Percentiles rank a stretch among this genome's conserved stretches.
These are phyloP conservation scores for Cordilura impudica DNA, from an alignment of 2,888 invertebrate species.

Conservation along the genomic window DNA sequence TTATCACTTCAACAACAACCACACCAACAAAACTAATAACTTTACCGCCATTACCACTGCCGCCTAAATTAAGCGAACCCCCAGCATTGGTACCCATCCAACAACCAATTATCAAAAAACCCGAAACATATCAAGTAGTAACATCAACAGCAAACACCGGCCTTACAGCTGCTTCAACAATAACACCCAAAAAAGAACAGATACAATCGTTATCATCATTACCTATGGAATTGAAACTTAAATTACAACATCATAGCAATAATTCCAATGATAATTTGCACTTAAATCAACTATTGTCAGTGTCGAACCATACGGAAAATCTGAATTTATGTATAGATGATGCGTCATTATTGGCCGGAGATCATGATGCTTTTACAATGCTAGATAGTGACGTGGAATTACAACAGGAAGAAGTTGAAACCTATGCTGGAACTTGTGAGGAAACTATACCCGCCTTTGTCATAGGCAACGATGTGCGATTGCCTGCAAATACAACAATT, in stretches of 20 bases:
- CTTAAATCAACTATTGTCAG: slow-evolving; percentile 37
- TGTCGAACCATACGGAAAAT: slow-evolving; percentile 43
- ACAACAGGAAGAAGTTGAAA: slow-evolving; percentile 64
- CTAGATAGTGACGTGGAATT: slow-evolving; percentile 63
- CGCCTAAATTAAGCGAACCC: slow-evolving; percentile 65
- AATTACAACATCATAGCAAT: slow-evolving; percentile 16
- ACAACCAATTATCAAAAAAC: slow-evolving; percentile 33
- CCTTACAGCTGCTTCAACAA: slow-evolving; percentile 3
- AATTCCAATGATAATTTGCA: slow-evolving; percentile 40
- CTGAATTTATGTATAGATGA: slow-evolving; percentile 49
- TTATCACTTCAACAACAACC: background rate
- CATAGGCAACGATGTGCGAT: slow-evolving; percentile 56
- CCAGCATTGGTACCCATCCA: slow-evolving; percentile 71
- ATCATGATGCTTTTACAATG: slow-evolving; percentile 60
- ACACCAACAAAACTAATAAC: slow-evolving; percentile 23
- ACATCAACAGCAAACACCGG: background rate
- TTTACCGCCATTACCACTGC: background rate
- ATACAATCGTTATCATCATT: background rate
- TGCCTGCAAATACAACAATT: slow-evolving; percentile 34
- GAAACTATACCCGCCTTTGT: slow-evolving; percentile 61
- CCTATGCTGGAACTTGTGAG: slow-evolving; percentile 55
- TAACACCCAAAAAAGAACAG: slow-evolving; percentile 31
- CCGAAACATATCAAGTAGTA: slow-evolving; percentile 37
- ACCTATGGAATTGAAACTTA: background rate
- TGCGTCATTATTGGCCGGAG: slow-evolving; percentile 55